Conservation (phyloP, 2,888 invertebrate species). For the Drosophila lutescens region DNA sequence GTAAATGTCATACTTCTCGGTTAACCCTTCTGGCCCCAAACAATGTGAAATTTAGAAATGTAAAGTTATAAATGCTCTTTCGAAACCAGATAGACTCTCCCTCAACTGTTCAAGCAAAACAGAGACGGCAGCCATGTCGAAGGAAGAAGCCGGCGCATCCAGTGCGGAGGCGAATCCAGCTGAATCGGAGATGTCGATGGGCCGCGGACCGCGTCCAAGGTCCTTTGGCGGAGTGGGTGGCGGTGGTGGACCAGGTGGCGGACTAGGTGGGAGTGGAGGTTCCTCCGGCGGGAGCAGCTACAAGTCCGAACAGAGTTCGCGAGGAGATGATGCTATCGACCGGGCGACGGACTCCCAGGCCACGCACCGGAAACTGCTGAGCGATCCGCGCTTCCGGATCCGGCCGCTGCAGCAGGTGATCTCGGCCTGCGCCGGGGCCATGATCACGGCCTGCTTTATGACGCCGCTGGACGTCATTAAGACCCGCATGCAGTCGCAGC, state of each 20-base stretch:
- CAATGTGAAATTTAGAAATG: conserved; percentile 26
- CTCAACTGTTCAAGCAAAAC: conserved; percentile 7
- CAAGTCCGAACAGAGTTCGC: neutral
- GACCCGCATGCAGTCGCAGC: conserved; percentile 97
- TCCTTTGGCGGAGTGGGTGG: neutral
- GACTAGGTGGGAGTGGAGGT: neutral
- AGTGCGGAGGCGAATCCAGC: neutral
- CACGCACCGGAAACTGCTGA: conserved; percentile 75
- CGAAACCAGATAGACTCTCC: conserved; percentile 11
- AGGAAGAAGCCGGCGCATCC: conserved; percentile 11
- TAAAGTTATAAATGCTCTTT: conserved; percentile 32
- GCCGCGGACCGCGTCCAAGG: conserved; percentile 5
- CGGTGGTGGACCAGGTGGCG: neutral
- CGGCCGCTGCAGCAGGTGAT: conserved; percentile 83
- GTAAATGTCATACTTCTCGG: conserved; percentile 10
- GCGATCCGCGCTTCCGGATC: conserved; percentile 90
- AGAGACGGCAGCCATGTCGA: conserved; percentile 47
- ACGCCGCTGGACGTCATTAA: conserved; percentile 99
- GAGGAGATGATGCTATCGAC: neutral
- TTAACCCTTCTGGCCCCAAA: conserved; percentile 1
- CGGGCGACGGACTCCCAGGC: neutral
- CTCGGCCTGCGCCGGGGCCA: conserved; percentile 89
- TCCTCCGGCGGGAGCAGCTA: neutral
- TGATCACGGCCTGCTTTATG: conserved; percentile 95
- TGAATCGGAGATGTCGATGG: neutral